Evolutionary conservation across 2,888 invertebrate species (phyloP), one percentile per base, ranked within the genome.

Genomic region (Gymnocheta viridis): DNA sequence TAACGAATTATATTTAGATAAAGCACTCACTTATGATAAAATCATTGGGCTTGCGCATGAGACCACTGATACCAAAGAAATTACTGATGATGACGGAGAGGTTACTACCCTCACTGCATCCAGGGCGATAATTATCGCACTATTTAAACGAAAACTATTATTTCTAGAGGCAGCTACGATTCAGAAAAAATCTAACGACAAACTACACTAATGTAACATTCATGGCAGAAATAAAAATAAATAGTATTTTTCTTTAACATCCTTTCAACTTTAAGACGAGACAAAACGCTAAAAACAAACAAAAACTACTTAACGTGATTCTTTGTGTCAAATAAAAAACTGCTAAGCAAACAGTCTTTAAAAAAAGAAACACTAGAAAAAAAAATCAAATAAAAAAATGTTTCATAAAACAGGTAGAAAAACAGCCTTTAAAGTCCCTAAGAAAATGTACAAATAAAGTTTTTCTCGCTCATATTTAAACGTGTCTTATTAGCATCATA

Each of bases 401-500:
- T 35, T 54, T 12, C 17, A 27, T 22, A 38, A 47, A 62, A 67
- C 58, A 78, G 76, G 70, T 82, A 60, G 44, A 10, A 49, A 38
- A 27, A 29, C 19, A 27, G 22, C 19, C 14, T 58, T 51, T 60
- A 10, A 64, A 47, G 74, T 62, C 22, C 62, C 67, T 60, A 73
- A 74, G 80, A 73, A 80, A 60, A 49, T 35, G 47, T 66, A 17
- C 12, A 41, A 74, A 74, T 27, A 72, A 19, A 22, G 22, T 66
- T 17, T 29, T 38, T 9, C 22, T 62, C 10, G 32, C 17, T 29
- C 27, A 35, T 6, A 17, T n/a, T 17, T 29, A 24, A 83, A 86
- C 87, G 88, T 88, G 88, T 85, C 87, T 89, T 87, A 89, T 89
- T 89, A 85, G 88, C 88, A 86, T 89, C 88, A 87, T 88, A 85